Evolutionary conservation across 2,113 vertebrate genomes (phyloP).

Genomic region (Nanger granti): DNA sequence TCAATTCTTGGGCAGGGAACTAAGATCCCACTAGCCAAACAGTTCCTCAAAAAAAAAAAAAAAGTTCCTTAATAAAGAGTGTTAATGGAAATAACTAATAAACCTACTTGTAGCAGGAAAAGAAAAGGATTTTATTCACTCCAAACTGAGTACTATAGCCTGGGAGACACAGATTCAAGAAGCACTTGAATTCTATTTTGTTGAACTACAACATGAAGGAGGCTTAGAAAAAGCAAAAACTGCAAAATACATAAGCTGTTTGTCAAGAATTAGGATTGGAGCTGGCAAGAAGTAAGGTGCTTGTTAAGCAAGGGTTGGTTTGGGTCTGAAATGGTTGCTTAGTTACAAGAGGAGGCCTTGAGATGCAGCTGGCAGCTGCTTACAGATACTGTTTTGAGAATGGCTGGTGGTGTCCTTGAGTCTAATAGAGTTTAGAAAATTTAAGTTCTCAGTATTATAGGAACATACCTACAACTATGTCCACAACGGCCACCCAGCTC

Average conservation of each 20-base stretch:
- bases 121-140: background rate
- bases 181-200: background rate
- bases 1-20: background rate
- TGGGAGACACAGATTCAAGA: background rate
- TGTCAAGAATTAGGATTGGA: background rate
- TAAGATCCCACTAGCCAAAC: background rate
- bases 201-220: background rate
- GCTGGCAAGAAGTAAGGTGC: background rate
- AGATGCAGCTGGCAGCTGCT: background rate
- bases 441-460: background rate
- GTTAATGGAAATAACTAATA: background rate
- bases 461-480: background rate
- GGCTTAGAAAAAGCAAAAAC: background rate
- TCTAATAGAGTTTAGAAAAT: background rate
- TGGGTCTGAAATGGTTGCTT: background rate
- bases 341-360: background rate
- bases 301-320: background rate
- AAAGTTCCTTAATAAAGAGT: background rate
- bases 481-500: background rate
- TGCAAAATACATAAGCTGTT: background rate
- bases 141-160: background rate
- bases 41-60: background rate
- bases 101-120: background rate
- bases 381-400: background rate
- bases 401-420: background rate